phyloP scores from a whole-genome alignment of 2,113 vertebrate genomes.

The Pycnonotus jocosus region DNA sequence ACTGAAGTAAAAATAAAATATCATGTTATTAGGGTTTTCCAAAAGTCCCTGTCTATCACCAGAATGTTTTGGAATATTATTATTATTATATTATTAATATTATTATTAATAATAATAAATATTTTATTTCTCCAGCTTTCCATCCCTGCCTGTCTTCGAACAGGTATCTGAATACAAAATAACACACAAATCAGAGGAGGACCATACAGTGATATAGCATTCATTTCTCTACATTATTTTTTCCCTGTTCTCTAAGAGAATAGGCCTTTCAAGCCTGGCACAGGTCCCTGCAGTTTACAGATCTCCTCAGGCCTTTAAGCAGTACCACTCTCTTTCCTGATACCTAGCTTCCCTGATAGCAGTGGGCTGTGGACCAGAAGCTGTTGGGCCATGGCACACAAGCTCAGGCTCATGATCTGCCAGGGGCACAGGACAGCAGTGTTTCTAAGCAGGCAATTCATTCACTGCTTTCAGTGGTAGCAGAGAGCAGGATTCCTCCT shows the following conservation, averaged over 20 bases:
- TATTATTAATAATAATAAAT: too few species aligned
- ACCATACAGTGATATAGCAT: background rate
- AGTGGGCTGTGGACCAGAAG: background rate
- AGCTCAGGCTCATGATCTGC: background rate
- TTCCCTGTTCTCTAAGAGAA: background rate
- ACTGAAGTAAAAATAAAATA: slow-evolving; percentile 45
- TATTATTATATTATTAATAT: too few species aligned
- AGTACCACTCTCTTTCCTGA: background rate
- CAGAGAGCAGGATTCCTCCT: background rate
- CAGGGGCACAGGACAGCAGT: background rate
- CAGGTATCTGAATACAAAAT: background rate
- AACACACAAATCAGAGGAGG: background rate
- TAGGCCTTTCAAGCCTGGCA: background rate
- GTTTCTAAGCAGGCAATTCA: background rate
- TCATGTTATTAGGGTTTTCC: background rate
- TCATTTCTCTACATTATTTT: background rate
- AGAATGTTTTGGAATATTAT: background rate
- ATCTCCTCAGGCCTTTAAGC: background rate
- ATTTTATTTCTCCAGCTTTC: background rate
- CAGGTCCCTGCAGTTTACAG: background rate
- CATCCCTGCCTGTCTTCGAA: background rate
- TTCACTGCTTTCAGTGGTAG: background rate
- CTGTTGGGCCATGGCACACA: accelerated
- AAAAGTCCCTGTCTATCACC: slow-evolving; percentile 23
- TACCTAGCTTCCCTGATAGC: accelerated